Evolutionary conservation across 2,888 invertebrate species (phyloP).

Genomic region (Campoplex nolae): DNA sequence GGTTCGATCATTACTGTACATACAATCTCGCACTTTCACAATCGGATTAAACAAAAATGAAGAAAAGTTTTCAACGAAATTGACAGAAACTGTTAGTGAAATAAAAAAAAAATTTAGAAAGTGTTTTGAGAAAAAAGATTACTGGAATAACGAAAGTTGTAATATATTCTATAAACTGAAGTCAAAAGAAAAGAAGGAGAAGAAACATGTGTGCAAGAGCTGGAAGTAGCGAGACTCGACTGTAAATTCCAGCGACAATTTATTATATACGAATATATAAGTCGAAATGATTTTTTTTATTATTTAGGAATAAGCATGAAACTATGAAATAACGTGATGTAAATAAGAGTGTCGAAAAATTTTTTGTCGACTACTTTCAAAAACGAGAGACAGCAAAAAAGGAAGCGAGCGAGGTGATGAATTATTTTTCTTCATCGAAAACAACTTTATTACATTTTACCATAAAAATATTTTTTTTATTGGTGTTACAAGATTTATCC

Average conservation of each 20-base stretch:
- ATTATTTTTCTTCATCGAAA: constrained; percentile 15
- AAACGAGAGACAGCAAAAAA: background rate
- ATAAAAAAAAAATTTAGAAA: background rate
- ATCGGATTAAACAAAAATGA: constrained; percentile 7
- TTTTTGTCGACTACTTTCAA: constrained; percentile 32
- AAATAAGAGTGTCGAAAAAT: constrained; percentile 61
- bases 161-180: constrained; percentile 44
- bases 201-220: background rate
- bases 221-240: constrained; percentile 30
- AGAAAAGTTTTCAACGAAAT: constrained; percentile 1
- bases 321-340: constrained; percentile 45
- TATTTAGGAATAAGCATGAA: constrained; percentile 2
- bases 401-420: too few species aligned
- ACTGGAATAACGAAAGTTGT: constrained; percentile 33
- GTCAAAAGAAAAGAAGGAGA: background rate
- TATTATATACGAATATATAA: constrained; percentile 46
- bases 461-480: constrained; percentile 55
- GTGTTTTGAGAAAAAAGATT: background rate
- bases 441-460: constrained; percentile 19
- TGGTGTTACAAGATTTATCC: constrained; percentile 49
- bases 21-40: constrained; percentile 42
- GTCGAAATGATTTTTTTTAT: constrained; percentile 17
- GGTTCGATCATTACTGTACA: constrained; percentile 50
- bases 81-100: constrained; percentile 4
- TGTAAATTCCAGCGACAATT: constrained; percentile 35